These are phyloP conservation scores for Idaea aversata DNA, from an alignment of 2,888 invertebrate genomes.

Conservation along the genomic window DNA sequence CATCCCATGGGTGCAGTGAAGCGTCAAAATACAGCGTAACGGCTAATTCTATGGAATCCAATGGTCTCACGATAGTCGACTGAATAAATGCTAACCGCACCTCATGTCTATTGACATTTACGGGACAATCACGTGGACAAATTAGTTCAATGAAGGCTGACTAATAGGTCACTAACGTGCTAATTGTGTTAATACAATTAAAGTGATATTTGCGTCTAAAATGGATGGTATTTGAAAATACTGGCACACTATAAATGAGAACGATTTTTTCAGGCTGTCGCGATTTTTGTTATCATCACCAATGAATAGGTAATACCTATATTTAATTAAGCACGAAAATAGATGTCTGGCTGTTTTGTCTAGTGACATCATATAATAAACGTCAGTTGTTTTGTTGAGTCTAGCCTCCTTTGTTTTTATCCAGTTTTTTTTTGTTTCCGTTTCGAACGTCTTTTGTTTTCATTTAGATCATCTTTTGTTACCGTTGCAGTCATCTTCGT, in stretches of 20 bases:
- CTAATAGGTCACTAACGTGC: background rate
- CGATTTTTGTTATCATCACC: background rate
- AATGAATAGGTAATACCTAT: no score
- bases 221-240: background rate
- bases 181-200: background rate
- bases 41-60: background rate
- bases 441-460: no score
- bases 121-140: background rate
- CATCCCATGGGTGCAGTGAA: background rate
- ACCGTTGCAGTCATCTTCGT: slow-evolving; percentile 10
- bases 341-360: no score
- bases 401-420: background rate
- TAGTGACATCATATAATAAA: no score
- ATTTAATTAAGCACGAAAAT: no score
- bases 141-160: background rate
- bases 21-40: background rate
- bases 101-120: background rate
- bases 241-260: no score
- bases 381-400: no score
- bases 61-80: slow-evolving; percentile 17
- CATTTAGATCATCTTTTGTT: no score
- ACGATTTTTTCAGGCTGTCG: background rate
- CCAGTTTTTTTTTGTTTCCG: background rate
- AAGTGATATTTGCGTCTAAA: background rate
- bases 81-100: background rate